Evolutionary conservation across 2,113 vertebrate species (phyloP).

Genomic region (Macaca nemestrina): DNA sequence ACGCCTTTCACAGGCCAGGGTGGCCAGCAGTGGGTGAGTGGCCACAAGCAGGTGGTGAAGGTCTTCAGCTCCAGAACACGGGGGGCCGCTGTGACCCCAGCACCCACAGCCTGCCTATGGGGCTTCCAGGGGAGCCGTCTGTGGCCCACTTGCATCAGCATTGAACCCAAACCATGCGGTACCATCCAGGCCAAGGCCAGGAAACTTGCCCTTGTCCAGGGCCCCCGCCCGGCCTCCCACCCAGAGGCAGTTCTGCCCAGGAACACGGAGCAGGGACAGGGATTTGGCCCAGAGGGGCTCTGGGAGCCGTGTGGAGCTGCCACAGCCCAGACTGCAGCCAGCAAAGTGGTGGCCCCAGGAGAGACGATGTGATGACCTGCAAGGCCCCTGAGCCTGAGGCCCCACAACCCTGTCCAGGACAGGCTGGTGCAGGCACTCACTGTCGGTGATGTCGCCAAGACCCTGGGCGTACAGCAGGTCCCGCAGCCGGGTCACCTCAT

Average conservation of each 20-base stretch:
- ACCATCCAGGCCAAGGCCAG: neutral
- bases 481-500: conserved; percentile 95
- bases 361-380: neutral
- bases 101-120: rapidly evolving
- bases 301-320: rapidly evolving
- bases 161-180: neutral
- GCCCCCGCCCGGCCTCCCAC: neutral
- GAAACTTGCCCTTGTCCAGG: neutral
- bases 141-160: neutral
- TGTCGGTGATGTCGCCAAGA: conserved; percentile 97
- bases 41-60: rapidly evolving
- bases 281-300: rapidly evolving
- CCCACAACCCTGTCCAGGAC: neutral
- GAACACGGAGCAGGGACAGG: neutral
- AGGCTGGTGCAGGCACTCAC: conserved; percentile 83
- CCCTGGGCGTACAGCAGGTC: conserved; percentile 95
- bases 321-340: neutral
- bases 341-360: neutral
- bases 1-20: neutral
- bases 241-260: neutral
- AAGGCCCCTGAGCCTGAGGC: neutral
- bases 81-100: neutral
- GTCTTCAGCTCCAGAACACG: neutral
- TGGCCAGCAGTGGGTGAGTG: neutral
- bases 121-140: neutral